Percentiles rank a stretch among this genome's conserved stretches.
Evolutionary conservation across 2,888 invertebrate genomes (phyloP).

Genomic region (Phengaris arion): DNA sequence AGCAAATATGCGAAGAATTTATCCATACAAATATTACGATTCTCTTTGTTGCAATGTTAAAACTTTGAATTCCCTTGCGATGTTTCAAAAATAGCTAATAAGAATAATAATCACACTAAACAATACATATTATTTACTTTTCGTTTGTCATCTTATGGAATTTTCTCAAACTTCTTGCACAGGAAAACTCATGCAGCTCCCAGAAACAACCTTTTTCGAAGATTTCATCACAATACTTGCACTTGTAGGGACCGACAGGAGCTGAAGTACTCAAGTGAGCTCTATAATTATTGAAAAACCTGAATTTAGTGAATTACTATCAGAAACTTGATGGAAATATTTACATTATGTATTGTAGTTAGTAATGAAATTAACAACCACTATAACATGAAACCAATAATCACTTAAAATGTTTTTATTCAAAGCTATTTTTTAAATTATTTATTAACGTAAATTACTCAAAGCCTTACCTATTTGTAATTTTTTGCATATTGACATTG

Average conservation of each 20-base stretch:
- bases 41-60: neutral
- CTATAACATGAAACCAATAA: too few species aligned
- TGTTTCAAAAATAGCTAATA: neutral
- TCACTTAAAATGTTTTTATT: neutral
- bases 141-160: conserved; percentile 42
- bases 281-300: neutral
- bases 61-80: neutral
- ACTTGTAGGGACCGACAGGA: neutral
- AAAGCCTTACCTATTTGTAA: neutral
- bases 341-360: neutral
- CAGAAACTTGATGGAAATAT: neutral
- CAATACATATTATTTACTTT: conserved; percentile 38
- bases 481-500: neutral
- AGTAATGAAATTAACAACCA: too few species aligned
- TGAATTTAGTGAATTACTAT: neutral
- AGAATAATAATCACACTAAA: neutral
- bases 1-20: conserved; percentile 23
- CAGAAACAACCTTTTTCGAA: conserved; percentile 69
- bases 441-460: neutral
- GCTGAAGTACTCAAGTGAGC: neutral
- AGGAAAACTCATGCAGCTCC: conserved; percentile 61
- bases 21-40: neutral
- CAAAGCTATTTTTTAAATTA: neutral
- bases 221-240: conserved; percentile 55
- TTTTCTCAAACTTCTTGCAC: conserved; percentile 48